phyloP scores from a whole-genome alignment of 2,888 invertebrate genomes.

The Lomographa bimaculata region DNA sequence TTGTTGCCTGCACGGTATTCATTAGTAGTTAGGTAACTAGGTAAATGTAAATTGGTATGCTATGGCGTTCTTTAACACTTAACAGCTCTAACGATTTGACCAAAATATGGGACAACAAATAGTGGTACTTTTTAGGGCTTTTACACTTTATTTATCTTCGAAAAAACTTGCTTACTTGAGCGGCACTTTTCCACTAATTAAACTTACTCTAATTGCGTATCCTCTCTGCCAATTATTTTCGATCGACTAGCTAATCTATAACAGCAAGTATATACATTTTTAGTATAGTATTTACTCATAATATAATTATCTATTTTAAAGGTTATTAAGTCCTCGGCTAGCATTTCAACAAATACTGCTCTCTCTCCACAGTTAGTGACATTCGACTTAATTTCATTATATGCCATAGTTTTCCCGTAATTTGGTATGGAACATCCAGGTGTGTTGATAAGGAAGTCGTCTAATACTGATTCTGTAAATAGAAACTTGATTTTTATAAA shows the following conservation, averaged over 20 bases:
- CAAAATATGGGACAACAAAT: too few species aligned
- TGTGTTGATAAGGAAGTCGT: slow-evolving; percentile 51
- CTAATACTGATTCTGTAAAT: too few species aligned
- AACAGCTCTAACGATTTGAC: too few species aligned
- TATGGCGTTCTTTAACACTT: too few species aligned
- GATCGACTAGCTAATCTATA: slow-evolving; percentile 46
- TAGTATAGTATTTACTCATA: slow-evolving; percentile 36
- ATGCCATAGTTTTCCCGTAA: slow-evolving; percentile 44
- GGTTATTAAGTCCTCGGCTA: slow-evolving; percentile 34
- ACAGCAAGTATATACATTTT: slow-evolving; percentile 44
- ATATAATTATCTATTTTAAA: slow-evolving; percentile 43
- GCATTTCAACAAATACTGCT: slow-evolving; percentile 45
- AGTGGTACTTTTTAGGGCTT: too few species aligned
- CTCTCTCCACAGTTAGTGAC: slow-evolving; percentile 44
- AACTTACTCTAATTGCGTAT: slow-evolving; percentile 44
- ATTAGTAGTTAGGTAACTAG: too few species aligned
- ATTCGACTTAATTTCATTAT: slow-evolving; percentile 30
- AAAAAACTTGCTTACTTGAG: background rate
- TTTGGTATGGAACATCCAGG: slow-evolving; percentile 59
- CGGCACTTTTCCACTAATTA: background rate
- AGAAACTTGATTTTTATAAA: too few species aligned
- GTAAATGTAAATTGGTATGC: too few species aligned
- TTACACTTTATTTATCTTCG: too few species aligned
- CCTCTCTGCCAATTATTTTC: slow-evolving; percentile 35
- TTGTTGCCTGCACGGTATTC: too few species aligned